Percentiles rank a stretch among this genome's conserved stretches.
Evolutionary conservation across 1,140 invertebrate genomes (phyloP).

Genomic region (Neodiprion lecontei): DNA sequence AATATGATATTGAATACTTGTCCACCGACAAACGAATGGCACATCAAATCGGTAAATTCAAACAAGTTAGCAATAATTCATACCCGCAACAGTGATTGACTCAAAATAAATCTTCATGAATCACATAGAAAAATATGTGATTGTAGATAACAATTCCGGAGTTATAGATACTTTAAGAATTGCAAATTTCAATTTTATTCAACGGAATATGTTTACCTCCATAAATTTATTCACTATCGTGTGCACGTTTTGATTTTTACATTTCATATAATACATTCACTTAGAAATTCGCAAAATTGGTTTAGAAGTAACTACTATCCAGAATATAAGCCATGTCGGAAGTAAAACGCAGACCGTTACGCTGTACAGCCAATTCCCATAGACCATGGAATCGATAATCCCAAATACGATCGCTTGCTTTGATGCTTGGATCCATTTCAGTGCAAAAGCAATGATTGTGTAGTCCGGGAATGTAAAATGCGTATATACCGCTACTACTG

Average conservation of each 20-base stretch:
- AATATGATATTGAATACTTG: too few relatives aligned
- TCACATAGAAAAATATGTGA: too few relatives aligned
- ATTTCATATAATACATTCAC: not conserved
- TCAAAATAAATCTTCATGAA: too few relatives aligned
- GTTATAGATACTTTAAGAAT: not conserved
- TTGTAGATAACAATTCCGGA: not conserved
- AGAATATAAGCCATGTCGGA: slow-evolving; percentile 70
- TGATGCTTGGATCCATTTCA: slow-evolving; percentile 68
- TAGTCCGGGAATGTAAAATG: slow-evolving; percentile 70
- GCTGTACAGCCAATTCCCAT: slow-evolving; percentile 72
- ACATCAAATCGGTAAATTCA: too few relatives aligned
- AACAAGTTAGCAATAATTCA: too few relatives aligned
- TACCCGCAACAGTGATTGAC: too few relatives aligned
- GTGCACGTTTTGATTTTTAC: too few relatives aligned
- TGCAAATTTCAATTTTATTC: not conserved
- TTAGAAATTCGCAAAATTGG: not conserved
- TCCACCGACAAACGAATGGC: too few relatives aligned
- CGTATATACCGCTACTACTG: slow-evolving; percentile 69
- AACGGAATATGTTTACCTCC: not conserved
- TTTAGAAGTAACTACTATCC: slow-evolving; percentile 49
- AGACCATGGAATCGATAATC: slow-evolving; percentile 81
- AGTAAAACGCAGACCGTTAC: slow-evolving; percentile 65
- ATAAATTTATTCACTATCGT: too few relatives aligned
- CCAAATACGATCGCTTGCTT: slow-evolving; percentile 81
- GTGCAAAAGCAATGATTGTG: slow-evolving; percentile 55